Base-by-base conservation (phyloP, 2,113 vertebrate genomes). In the Orthonyx spaldingii region DNA sequence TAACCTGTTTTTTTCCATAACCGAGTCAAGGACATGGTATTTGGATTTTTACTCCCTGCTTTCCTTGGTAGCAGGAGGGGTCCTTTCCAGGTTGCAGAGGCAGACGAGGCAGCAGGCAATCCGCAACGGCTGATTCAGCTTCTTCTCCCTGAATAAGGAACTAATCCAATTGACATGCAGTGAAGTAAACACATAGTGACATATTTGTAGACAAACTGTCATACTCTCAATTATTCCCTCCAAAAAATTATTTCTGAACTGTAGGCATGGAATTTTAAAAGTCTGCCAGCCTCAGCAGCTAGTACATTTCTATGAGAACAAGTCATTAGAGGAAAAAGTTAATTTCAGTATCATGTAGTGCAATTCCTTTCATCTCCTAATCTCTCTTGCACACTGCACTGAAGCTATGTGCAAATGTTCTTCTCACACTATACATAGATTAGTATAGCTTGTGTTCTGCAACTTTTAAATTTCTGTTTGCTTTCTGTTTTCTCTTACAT, bases 151-250 rank as follows among this genome's bases (percentile, higher is more conserved):
- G 91, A 97, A 84, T 86, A 93, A 96, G 94, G 75, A 95, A 44
- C 90, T 96, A 97, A 98, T 98, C 96, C 94, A 97, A 94, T 93
- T 96, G 96, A 96, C 87, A 95, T 92, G 96, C 11, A 16, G 79
- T 87, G 93, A 97, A 94, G 87, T 96, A 98, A 98, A 98, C 93
- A 97, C 95, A 95, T 74, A 97, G 88, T 97, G 97, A 98, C 96
- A 97, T 98, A 98, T 98, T 97, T 98, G 96, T 97, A 97, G 96
- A 97, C 96, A 98, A 98, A 97, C 97, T 97, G 95, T 97, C 97
- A 97, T 92, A 94, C n/a, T 95, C 70, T 93, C 86, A 39, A 97
- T 98, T 97, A 97, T 97, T 97, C 70, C 95, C 63, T 50, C 93
- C 92, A 59, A 50, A 96, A 98, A 98, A 98, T 97, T 97, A 95